Evolutionary conservation across 2,888 invertebrate genomes (phyloP).

Genomic region (Notodonta ziczac): DNA sequence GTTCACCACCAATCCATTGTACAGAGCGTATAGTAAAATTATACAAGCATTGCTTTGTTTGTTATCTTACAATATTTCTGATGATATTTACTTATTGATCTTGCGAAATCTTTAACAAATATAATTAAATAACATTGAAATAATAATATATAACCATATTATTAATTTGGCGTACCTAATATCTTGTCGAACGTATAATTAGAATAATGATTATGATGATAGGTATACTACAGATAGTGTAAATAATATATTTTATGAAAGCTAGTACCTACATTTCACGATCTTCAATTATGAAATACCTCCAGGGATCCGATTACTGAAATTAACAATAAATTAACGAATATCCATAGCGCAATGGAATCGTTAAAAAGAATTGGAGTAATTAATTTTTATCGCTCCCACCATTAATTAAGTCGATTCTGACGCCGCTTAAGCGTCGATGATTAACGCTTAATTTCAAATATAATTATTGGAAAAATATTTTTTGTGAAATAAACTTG

Average conservation of each 20-base stretch:
- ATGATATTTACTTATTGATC: too few relatives aligned
- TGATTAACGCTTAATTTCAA: slow-evolving; percentile 35
- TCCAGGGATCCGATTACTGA: slow-evolving; percentile 40
- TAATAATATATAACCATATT: slow-evolving; percentile 2
- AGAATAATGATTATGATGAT: slow-evolving; percentile 25
- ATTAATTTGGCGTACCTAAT: slow-evolving; percentile 15
- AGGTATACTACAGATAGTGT: slow-evolving; percentile 11
- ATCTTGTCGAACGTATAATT: slow-evolving; percentile 23
- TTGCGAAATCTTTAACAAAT: too few relatives aligned
- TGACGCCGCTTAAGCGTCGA: slow-evolving; percentile 32
- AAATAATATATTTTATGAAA: slow-evolving; percentile 39
- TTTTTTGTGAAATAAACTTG: too few relatives aligned
- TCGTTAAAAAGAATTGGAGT: slow-evolving; percentile 38
- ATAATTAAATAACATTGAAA: too few relatives aligned
- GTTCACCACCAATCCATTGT: too few relatives aligned
- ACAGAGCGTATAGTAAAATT: too few relatives aligned
- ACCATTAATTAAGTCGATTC: slow-evolving; percentile 42
- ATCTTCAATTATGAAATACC: slow-evolving; percentile 37
- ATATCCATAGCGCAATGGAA: slow-evolving; percentile 36
- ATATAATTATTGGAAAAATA: slow-evolving; percentile 20
- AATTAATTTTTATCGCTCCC: slow-evolving; percentile 41
- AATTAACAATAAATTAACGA: slow-evolving; percentile 41
- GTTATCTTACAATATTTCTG: not conserved
- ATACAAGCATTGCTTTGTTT: too few relatives aligned
- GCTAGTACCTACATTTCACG: slow-evolving; percentile 21